Evolutionary conservation across 2,797 vertebrate genomes (phyloP), one percentile per base, ranked within the genome.

Genomic region (Valencia hispanica): DNA sequence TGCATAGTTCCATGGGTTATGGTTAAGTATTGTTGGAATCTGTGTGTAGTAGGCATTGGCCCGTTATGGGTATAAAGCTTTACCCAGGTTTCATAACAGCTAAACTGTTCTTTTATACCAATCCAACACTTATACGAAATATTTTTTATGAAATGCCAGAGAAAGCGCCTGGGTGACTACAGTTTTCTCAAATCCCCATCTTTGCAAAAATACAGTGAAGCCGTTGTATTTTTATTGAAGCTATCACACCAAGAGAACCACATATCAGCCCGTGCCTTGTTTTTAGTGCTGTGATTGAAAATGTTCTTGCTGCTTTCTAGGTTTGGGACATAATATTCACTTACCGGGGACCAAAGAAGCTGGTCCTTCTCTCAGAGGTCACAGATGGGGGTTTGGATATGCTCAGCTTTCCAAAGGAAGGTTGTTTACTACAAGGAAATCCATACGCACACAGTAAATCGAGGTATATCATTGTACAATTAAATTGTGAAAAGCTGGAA

Each of bases 301-400:
- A 0, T 20, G 20, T 27, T n/a, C n/a, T 59, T 48, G 0, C 15
- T 45, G 1, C 34, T 50, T 43, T 76, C 4, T 53, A 55, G 11
- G 27, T 53, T 55, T 39, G 39, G 22, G 0, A 73, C 76, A 75
- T 20, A 20, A 30, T 11, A 20, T 70, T 72, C 0, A 85, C 85
- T n/a, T 84, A 91, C 91, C 91, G 73, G 11, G 75, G 57, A 34
- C 97, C 96, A 90, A 98, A 98, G 83, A 96, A 96, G 88, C 97
- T 98, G 82, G 96, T 95, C 93, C 97, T 94, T 80, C 95, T 96
- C 83, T 99, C 98, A 14, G 96, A 97, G 18, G 93, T 95, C 77
- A 81, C 94, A 66, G 96, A 93, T 43, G 94, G 93, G 2, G 96
- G 94, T 89, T 94, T 98, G 75, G 94, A 90, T 39, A 96, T 87